phyloP scores from a whole-genome alignment of 2,888 invertebrate species.

The Sesia bembeciformis region DNA sequence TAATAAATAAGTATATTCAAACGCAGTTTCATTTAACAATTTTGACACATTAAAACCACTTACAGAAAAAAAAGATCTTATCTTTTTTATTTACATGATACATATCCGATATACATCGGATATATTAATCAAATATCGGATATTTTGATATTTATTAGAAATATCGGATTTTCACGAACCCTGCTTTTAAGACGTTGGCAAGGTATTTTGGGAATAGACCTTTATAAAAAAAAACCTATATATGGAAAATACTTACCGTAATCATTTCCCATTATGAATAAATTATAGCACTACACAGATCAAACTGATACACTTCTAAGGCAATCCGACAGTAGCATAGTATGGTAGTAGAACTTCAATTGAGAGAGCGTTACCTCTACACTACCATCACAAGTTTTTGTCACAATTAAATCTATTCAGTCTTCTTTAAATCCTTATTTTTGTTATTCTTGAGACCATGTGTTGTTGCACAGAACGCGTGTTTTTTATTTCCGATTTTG shows the following conservation, averaged over 20 bases:
- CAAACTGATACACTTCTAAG: neutral
- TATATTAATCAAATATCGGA: too few relatives aligned
- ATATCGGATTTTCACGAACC: too few relatives aligned
- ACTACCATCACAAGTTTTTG: neutral
- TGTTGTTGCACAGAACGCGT: neutral
- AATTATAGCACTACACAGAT: neutral
- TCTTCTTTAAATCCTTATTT: neutral
- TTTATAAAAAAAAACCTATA: too few relatives aligned
- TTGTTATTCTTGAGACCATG: neutral
- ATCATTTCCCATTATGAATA: conserved; percentile 41
- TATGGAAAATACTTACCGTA: conserved; percentile 33
- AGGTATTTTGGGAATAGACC: too few relatives aligned
- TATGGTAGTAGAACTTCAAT: neutral
- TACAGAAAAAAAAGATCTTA: too few relatives aligned
- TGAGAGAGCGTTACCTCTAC: neutral
- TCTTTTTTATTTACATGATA: too few relatives aligned
- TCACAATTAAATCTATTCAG: neutral
- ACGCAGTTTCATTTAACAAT: too few relatives aligned
- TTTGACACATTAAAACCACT: too few relatives aligned
- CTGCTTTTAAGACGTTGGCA: too few relatives aligned
- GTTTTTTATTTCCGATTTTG: neutral
- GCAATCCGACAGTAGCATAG: neutral
- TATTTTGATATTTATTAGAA: too few relatives aligned
- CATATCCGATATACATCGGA: too few relatives aligned
- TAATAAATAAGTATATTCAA: too few relatives aligned